Base-by-base conservation (phyloP, 2,797 vertebrate genomes). In the Danio kyathit region DNA sequence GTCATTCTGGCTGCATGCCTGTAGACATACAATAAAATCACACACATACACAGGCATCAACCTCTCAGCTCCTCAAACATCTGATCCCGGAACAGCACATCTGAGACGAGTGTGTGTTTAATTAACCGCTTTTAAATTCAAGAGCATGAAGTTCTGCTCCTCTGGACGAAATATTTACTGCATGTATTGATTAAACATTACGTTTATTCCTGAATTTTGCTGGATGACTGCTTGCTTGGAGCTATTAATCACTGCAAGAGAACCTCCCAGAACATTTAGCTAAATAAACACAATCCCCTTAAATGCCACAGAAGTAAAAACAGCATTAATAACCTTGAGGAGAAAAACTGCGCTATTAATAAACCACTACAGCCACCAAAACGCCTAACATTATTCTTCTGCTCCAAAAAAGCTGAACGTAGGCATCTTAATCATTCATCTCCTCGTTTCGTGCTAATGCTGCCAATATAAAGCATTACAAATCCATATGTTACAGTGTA, bases 271-370 rank as follows among this genome's bases (percentile, higher is more conserved):
- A 60, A 17, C 17, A 66, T 17, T 56, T n/a, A 2, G 61, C 51
- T 13, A 76, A 66, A 65, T 19, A 65, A 76, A 65, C 61, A 65
- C 17, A 21, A 65, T 64, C 60, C 13, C 60, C 64, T 64, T 54
- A 65, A 21, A 76, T 65, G 49, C 40, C 74, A 54, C 48, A 19
- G 17, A 51, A 75, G 40, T 49, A 21, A 65, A 64, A 64, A 7
- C 48, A 12, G 12, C 61, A 76, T 65, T 44, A 76, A 76, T 43
- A 64, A 21, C 21, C 17, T 19, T 11, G 51, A 41, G 12, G 54
- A 65, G 14, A 29, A 12, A 44, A 44, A 56, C n/a, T 12, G 7
- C 3, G n/a, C 12, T 29, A 44, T 44, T 64, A 76, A 76, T 43
- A 56, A 76, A 76, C 9, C n/a, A 12, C 38, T 44, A 14, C 5